Evolutionary conservation across 1,140 invertebrate species (phyloP), one percentile per base, ranked within the genome.

Genomic region (Hyposmocoma kahamanoa): DNA sequence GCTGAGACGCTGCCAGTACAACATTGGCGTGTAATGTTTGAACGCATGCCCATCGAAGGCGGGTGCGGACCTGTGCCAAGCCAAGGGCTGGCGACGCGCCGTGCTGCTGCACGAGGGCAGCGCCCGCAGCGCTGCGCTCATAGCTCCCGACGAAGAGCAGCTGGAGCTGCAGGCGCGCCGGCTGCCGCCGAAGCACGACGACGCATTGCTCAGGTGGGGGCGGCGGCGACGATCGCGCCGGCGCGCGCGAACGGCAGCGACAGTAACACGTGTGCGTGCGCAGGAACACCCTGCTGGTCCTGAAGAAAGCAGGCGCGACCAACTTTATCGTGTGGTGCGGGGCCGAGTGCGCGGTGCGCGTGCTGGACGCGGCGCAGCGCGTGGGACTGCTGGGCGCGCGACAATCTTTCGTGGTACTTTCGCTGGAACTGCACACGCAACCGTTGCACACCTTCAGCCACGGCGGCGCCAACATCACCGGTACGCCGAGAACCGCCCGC

Each of bases 381-480:
- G 92, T 95, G 47, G 95, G 94, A 2, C 86, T 96, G 55, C 90
- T 96, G 69, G 91, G 91, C 1, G 91, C 91, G 38, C 81, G 91
- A 1, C 90, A 94, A 67, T 90, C 88, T 50, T 94, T 92, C 67
- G 88, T 96, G 19, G 89, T 96, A 39, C 93, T 92, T 3, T 90
- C 90, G 49, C 75, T 94, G 84, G 95, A 97, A 79, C 81, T 96
- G 46, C 93, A 96, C 62, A 92, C 92, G 0, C 81, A 94, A 9
- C 89, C 94, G 67, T 76, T 96, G 51, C 90, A 90, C 42, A 90
- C 92, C 51, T 96, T 92, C 84, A 92, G 94, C 78, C 93, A 95
- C 82, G 92, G 91, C 11, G 94, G 94, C 9, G 91, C 93, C 2
- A 96, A 96, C 71, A 92, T 97, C 41, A 96, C 95, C 18, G 92